These are phyloP conservation scores for Heterotilapia buettikoferi DNA, from an alignment of 2,113 vertebrate genomes.

Conservation along the genomic window DNA sequence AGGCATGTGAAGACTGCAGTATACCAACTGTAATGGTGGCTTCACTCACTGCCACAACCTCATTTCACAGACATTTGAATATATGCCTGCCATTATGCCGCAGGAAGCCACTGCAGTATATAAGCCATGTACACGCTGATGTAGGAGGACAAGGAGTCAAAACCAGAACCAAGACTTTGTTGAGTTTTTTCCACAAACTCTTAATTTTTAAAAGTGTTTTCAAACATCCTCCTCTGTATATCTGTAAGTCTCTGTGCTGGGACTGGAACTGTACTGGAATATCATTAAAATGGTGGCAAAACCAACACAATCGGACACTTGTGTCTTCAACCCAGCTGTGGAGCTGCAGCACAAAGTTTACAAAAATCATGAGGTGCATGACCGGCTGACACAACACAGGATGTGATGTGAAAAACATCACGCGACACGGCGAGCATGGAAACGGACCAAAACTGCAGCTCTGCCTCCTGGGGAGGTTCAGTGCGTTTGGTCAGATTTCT, in stretches of 20 bases:
- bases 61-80: background rate
- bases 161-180: background rate
- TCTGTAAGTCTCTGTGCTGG: background rate
- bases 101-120: background rate
- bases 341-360: background rate
- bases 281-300: background rate
- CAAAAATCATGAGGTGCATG: background rate
- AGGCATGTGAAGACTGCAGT: background rate
- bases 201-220: background rate
- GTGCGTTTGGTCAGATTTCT: background rate
- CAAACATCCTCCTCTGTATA: background rate
- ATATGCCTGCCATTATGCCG: background rate
- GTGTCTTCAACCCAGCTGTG: background rate
- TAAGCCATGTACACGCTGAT: background rate
- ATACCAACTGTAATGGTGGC: background rate
- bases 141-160: background rate
- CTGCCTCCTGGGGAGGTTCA: background rate
- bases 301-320: background rate
- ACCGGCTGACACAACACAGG: background rate
- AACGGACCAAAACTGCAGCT: accelerated
- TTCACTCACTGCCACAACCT: background rate
- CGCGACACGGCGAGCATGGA: background rate
- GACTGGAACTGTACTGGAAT: background rate
- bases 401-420: accelerated
- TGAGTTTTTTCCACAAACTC: background rate